Percentiles rank a stretch among this genome's conserved stretches.
Conservation (phyloP, 1,140 invertebrate genomes). For the Brachionus sp. region DNA sequence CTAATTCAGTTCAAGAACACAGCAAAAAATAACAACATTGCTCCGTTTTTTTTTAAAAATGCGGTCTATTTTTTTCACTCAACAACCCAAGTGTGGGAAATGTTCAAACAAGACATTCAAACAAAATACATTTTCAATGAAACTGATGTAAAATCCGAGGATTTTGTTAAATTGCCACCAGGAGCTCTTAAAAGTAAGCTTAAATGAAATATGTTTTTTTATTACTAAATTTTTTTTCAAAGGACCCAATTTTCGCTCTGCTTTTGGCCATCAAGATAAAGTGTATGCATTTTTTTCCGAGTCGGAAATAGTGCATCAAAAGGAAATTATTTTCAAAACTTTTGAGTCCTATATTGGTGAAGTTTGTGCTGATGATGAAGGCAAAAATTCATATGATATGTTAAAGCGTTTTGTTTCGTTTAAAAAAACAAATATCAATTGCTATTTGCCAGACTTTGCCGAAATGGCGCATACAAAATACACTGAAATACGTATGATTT, state of each 20-base stretch:
- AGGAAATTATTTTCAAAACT: not conserved
- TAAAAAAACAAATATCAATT: constrained; percentile 35
- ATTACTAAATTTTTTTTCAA: not conserved
- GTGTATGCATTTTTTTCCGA: constrained; percentile 24
- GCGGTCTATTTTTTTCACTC: constrained; percentile 42
- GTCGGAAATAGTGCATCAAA: not conserved
- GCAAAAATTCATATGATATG: not conserved
- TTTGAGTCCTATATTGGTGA: constrained; percentile 19
- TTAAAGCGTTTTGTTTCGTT: constrained; percentile 1
- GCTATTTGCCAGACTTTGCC: constrained; percentile 26
- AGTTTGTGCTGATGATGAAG: constrained; percentile 29
- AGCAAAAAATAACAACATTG: not conserved
- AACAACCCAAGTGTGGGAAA: not conserved
- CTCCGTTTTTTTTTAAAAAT: not conserved
- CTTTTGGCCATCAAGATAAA: constrained; percentile 17
- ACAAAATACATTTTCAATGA: not conserved
- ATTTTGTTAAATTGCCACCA: not conserved
- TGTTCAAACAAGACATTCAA: not conserved
- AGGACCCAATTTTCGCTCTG: constrained; percentile 9
- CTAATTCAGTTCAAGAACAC: not conserved
- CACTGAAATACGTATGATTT: constrained; percentile 36
- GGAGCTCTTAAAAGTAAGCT: not conserved
- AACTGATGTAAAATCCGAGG: not conserved
- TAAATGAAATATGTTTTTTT: not conserved
- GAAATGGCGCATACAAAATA: constrained; percentile 40